These are phyloP conservation scores for Puntigrus tetrazona DNA, from an alignment of 2,113 vertebrate genomes.

Conservation along the genomic window DNA sequence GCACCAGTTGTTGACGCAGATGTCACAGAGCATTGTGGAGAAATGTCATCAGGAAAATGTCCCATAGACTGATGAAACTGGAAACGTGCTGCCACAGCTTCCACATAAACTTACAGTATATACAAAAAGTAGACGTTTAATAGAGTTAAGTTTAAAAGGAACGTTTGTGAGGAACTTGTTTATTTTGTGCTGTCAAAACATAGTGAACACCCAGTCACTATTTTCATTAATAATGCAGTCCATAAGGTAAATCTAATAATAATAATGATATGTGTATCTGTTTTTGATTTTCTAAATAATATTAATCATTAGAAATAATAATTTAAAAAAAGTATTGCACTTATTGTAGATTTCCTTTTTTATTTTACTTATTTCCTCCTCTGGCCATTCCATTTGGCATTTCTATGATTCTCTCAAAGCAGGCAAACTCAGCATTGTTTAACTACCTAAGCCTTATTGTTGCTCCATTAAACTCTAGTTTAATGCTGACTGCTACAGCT, in stretches of 20 bases:
- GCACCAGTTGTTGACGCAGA: constrained; percentile 56
- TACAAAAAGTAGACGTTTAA: neutral
- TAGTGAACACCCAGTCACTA: neutral
- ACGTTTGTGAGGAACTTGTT: neutral
- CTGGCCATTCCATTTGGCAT: neutral
- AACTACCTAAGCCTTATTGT: neutral
- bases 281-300: neutral
- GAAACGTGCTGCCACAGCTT: constrained; percentile 39
- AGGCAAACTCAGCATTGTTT: constrained; percentile 4
- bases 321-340: neutral
- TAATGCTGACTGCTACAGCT: constrained; percentile 21
- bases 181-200: neutral
- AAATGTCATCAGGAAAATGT: constrained; percentile 63
- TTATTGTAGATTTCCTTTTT: neutral
- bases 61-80: constrained; percentile 52
- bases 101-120: constrained; percentile 15
- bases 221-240: neutral
- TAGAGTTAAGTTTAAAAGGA: neutral
- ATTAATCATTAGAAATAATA: neutral
- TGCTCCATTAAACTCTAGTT: constrained; percentile 13
- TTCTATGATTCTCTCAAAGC: constrained; percentile 40
- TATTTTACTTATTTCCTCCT: neutral
- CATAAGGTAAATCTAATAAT: neutral
- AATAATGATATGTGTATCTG: neutral
- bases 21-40: constrained; percentile 58